Conservation (phyloP, 2,888 invertebrate genomes). For the Spodoptera exigua region DNA sequence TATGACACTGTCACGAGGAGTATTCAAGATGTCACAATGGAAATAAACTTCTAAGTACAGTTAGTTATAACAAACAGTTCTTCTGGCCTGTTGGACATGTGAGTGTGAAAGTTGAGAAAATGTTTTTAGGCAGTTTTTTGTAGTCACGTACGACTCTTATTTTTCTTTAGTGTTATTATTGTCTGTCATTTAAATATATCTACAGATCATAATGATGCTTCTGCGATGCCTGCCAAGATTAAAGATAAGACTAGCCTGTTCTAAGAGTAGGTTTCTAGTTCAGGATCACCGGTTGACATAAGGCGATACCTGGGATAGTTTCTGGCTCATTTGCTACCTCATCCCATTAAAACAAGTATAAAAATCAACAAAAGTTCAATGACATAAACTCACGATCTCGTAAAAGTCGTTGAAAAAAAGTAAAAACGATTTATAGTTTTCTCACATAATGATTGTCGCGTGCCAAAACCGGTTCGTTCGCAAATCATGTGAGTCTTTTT, state of each 20-base stretch:
- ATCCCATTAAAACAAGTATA: background rate
- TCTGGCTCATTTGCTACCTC: no score
- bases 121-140: background rate
- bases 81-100: conserved; percentile 4
- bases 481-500: conserved; percentile 24
- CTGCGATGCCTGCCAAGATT: no score
- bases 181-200: no score
- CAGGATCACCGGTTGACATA: no score
- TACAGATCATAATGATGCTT: no score
- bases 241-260: no score
- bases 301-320: no score
- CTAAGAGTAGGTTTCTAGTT: no score
- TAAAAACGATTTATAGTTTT: background rate
- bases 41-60: conserved; percentile 42
- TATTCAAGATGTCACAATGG: conserved; percentile 44
- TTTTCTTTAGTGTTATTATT: no score
- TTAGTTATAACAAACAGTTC: conserved; percentile 33
- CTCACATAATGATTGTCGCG: conserved; percentile 28
- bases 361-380: conserved; percentile 25
- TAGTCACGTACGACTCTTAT: background rate
- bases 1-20: conserved; percentile 54
- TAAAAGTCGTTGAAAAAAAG: conserved; percentile 3
- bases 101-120: conserved; percentile 1
- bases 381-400: conserved; percentile 24
- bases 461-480: conserved; percentile 38